Base-by-base conservation (phyloP, 2,113 vertebrate species). In the Urocynchramus pylzowi region DNA sequence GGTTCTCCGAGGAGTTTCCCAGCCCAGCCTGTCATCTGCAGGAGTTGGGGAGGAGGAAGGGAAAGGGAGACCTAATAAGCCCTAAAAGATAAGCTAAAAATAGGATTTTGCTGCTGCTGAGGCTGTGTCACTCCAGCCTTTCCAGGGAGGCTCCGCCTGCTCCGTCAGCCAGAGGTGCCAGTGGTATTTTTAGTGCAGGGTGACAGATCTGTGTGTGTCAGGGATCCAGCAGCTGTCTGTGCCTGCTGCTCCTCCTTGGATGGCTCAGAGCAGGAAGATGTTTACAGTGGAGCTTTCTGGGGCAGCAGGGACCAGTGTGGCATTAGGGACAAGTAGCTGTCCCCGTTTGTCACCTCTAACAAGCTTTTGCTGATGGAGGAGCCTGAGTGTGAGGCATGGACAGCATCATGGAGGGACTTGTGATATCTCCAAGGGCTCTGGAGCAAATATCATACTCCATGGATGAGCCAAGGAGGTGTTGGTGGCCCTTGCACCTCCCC, bases 381-480 rank as follows among this genome's bases (percentile, higher is more conserved):
- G 5, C 35, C 47, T 1, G 8, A 50, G 16, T 30, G 31, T 75
- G 65, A 31, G n/a, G 75, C 70, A 11, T 1, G 14, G 30, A 7
- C 31, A 24, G 56, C 71, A 27, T 37, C 20, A 0, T 0, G 18
- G 65, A 59, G 33, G 23, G 63, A 16, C 11, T 6, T 33, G 20
- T 5, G 1, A 4, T 33, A 2, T 19, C 60, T 60, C n/a, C 53
- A 35, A 47, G 53, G 30, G 30, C 24, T 60, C 33, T 70, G 69
- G 37, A 53, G 61, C 35, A 42, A 31, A 16, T 10, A 0, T 6
- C 23, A 2, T 7, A 7, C 28, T 67, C 59, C 22, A 0, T 9
- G 53, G 76, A 9, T n/a, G 71, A 83, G 33, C 70, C 75, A 28
- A 27, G 37, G 37, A n/a, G 41, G 22, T 59, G 84, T 4, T 53